Percentiles rank a stretch among this genome's conserved stretches.
Evolutionary conservation across 2,797 vertebrate genomes (phyloP).

Genomic region (Okamejei kenojei): DNA sequence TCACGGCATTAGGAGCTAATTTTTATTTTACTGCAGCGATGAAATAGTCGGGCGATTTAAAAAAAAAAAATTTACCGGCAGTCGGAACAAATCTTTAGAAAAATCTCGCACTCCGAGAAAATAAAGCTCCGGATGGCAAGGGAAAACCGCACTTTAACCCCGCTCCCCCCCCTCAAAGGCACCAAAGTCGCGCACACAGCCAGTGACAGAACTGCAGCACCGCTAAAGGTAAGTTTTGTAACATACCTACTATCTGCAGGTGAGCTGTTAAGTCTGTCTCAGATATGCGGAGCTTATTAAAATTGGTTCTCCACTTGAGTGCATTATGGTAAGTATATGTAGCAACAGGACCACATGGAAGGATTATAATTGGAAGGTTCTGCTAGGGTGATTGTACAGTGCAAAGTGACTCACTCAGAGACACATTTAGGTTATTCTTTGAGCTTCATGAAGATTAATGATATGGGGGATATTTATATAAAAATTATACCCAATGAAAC

Average conservation of each 20-base stretch:
- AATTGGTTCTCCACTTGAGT: background rate
- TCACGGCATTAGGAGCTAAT: too few relatives aligned
- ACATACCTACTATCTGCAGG: background rate
- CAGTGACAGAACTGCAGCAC: too few relatives aligned
- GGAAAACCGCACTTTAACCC: too few relatives aligned
- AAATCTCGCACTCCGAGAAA: too few relatives aligned
- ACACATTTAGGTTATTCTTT: slow-evolving; percentile 7
- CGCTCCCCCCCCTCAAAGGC: too few relatives aligned
- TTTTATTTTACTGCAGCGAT: too few relatives aligned
- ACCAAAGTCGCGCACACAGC: too few relatives aligned
- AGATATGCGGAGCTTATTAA: background rate
- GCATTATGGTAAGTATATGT: background rate
- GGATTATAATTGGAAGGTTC: background rate
- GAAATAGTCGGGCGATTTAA: too few relatives aligned
- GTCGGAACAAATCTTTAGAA: too few relatives aligned
- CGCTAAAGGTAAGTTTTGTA: too few relatives aligned
- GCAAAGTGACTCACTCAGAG: background rate
- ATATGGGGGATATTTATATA: background rate
- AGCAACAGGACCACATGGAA: background rate
- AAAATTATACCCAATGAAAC: background rate
- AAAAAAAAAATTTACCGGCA: too few relatives aligned
- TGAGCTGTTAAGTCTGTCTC: background rate
- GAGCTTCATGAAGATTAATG: background rate
- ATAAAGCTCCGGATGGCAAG: too few relatives aligned
- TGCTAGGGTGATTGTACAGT: background rate